A percentile compares a stretch with the other conserved stretches of the same genome.
Conservation (phyloP, 1,140 invertebrate genomes). For the Sminthurides bifidus region DNA sequence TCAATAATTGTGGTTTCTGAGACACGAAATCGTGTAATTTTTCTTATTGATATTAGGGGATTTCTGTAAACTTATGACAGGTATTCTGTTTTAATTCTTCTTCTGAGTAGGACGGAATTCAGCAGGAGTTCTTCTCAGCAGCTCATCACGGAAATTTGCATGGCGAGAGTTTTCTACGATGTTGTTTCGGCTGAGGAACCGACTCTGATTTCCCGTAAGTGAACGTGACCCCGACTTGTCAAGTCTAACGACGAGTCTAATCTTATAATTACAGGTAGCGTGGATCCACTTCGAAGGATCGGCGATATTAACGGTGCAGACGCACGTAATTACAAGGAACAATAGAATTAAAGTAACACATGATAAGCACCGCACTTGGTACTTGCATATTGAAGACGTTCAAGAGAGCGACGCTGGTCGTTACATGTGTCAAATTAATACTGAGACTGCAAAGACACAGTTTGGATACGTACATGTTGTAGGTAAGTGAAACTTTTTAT, state of each 20-base stretch:
- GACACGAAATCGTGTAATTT: too few relatives aligned
- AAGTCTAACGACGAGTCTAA: background rate
- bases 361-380: slow-evolving; percentile 63
- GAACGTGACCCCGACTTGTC: too few relatives aligned
- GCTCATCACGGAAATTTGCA: too few relatives aligned
- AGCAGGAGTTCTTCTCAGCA: too few relatives aligned
- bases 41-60: too few relatives aligned
- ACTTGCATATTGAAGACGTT: slow-evolving; percentile 78
- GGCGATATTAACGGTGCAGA: slow-evolving; percentile 79
- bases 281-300: slow-evolving; percentile 86
- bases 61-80: too few relatives aligned
- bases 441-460: slow-evolving; percentile 80
- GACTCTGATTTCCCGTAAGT: too few relatives aligned
- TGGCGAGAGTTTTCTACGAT: too few relatives aligned
- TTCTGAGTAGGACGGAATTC: too few relatives aligned
- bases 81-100: too few relatives aligned
- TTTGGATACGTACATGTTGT: slow-evolving; percentile 85
- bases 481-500: slow-evolving; percentile 51
- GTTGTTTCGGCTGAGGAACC: too few relatives aligned
- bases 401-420: slow-evolving; percentile 79
- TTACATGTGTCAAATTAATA: slow-evolving; percentile 95
- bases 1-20: too few relatives aligned
- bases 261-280: slow-evolving; percentile 19
- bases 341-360: slow-evolving; percentile 79
- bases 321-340: slow-evolving; percentile 83